Evolutionary conservation across 2,888 invertebrate species (phyloP).

Genomic region (Bugula neritina): DNA sequence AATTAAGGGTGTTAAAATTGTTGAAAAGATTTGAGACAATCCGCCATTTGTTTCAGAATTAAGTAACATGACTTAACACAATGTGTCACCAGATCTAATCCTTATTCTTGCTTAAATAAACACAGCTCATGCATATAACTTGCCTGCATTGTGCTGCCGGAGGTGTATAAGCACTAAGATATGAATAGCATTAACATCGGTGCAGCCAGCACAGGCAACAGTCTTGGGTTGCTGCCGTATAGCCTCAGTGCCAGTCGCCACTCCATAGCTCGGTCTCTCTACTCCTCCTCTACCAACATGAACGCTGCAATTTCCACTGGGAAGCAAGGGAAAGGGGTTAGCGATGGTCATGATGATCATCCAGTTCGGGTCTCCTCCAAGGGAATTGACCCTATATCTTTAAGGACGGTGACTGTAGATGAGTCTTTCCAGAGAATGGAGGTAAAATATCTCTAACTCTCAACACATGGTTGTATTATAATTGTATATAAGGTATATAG

Average conservation of each 20-base stretch:
- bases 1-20: background rate
- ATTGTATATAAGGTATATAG: no score
- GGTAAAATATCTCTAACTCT: no score
- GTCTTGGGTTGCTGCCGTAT: background rate
- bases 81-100: background rate
- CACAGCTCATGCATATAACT: background rate
- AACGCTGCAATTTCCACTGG: background rate
- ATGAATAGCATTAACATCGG: conserved; percentile 23
- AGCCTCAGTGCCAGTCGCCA: background rate
- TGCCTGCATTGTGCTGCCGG: background rate
- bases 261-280: background rate
- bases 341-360: background rate
- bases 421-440: conserved; percentile 15
- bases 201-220: conserved; percentile 20
- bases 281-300: background rate
- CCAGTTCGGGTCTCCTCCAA: background rate
- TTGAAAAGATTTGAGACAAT: background rate
- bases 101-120: background rate
- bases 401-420: conserved; percentile 1
- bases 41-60: background rate
- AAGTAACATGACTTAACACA: background rate
- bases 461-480: no score
- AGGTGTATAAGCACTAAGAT: no score
- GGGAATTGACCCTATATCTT: background rate
- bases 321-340: background rate